These are phyloP conservation scores for Novumbra hubbsi DNA, from an alignment of 2,797 vertebrate species.

Conservation along the genomic window DNA sequence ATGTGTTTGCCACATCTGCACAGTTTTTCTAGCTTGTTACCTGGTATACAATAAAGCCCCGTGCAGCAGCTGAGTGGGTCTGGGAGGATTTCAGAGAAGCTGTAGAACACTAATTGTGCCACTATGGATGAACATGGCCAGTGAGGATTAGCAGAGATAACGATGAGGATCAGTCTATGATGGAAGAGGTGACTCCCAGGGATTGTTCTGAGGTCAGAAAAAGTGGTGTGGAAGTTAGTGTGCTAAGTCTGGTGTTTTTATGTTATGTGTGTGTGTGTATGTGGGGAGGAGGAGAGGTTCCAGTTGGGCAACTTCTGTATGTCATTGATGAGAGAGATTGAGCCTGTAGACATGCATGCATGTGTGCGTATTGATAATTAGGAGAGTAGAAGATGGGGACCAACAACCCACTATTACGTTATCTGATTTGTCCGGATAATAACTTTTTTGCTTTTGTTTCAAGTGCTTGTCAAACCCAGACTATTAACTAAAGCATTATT, in stretches of 20 bases:
- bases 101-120: conserved; percentile 16
- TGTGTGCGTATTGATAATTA: neutral
- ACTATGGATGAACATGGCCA: conserved; percentile 7
- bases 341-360: neutral
- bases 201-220: conserved; percentile 26
- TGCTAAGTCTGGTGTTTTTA: conserved; percentile 34
- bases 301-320: conserved; percentile 35
- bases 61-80: conserved; percentile 39
- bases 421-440: neutral
- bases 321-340: conserved; percentile 20
- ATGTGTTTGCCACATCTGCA: conserved; percentile 76
- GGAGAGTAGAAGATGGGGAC: neutral
- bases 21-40: conserved; percentile 75
- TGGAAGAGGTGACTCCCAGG: conserved; percentile 25
- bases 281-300: conserved; percentile 37
- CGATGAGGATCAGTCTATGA: neutral
- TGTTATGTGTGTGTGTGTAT: conserved; percentile 17
- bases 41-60: conserved; percentile 71
- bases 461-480: neutral
- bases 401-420: neutral
- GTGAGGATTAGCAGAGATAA: conserved; percentile 11
- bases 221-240: conserved; percentile 14
- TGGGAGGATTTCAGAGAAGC: conserved; percentile 13
- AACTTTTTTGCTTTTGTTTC: neutral
- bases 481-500: neutral